Percentiles rank a stretch among this genome's conserved stretches.
Conservation (phyloP, 2,797 vertebrate species). For the Strix occidentalis region DNA sequence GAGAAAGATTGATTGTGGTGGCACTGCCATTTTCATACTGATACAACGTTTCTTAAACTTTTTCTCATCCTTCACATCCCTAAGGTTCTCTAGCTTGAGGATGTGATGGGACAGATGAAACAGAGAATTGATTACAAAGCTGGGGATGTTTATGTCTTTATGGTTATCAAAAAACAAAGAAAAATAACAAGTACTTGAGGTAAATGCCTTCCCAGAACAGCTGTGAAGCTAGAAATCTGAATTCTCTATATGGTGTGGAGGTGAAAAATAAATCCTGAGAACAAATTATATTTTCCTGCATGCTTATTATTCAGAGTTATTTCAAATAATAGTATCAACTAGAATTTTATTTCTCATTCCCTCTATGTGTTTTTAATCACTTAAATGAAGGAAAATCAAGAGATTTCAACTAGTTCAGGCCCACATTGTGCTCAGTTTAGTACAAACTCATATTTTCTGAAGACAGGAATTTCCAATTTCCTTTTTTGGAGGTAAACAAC, state of each 20-base stretch:
- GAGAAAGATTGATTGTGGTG: not conserved
- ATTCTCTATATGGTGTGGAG: not conserved
- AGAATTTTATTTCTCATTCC: not conserved
- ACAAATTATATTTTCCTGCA: not conserved
- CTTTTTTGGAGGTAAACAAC: not conserved
- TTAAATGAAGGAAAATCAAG: not conserved
- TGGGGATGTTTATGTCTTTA: not conserved
- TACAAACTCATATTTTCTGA: not conserved
- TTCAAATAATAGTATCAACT: not conserved
- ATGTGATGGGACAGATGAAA: not conserved
- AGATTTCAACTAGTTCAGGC: not conserved
- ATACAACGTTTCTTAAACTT: not conserved
- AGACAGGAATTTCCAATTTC: not conserved
- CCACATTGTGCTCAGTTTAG: not conserved
- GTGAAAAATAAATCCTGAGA: not conserved
- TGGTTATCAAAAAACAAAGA: not conserved
- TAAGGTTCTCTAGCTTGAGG: not conserved
- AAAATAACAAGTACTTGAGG: not conserved
- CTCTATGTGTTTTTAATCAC: not conserved
- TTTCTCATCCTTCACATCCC: not conserved
- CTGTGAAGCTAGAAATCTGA: not conserved
- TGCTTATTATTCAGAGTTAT: not conserved
- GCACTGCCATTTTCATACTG: not conserved
- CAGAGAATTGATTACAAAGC: not conserved
- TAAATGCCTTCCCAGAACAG: not conserved